Base-by-base conservation (phyloP, 2,888 invertebrate genomes). In the Diabrotica balteata region DNA sequence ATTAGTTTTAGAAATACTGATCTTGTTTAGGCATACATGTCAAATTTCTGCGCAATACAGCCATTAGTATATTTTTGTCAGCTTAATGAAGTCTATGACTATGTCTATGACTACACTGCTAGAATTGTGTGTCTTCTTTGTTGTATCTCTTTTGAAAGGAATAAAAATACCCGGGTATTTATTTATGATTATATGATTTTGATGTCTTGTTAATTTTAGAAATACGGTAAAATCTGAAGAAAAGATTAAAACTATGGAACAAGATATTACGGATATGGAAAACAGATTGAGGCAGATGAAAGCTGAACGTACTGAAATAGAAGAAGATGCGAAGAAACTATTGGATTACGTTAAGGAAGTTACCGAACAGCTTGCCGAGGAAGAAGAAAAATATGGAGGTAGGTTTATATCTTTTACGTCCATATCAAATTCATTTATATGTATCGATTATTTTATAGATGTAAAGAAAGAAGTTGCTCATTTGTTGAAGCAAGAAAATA, bases 151-250 rank as follows among this genome's bases (percentile, higher is more conserved):
- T 32, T 32, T 32, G 5, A 32, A 32, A 4, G 32, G 32, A 32
- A 17, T 32, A 11, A 7, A 7, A 7, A 3, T 45, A 71, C 32
- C 4, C 5, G 5, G 32, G 32, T 17, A 32, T 58, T 17, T 63
- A 53, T 61, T 44, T 49, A 53, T 58, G 58, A 53, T 58, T 32
- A 32, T 32, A 32, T 32, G 32, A 4, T 32, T 32, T 32, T 32
- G 5, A 32, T 32, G 32, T 4, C 32, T 32, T 32, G 5, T 32
- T 1, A 32, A 42, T 69, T 72, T 53, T 71, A 90, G 95, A 75
- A 95, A 95, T 81, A 86, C 90, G 0, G 90, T 90, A 71, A 95
- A 95, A 78, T 87, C 90, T 0, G 88, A 89, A 76, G 91, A 91
- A 62, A 91, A 91, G 80, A 92, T 95, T 45, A 85, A 86, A n/a